Percentiles rank a stretch among this genome's conserved stretches.
phyloP scores from a whole-genome alignment of 53 echinoderm and acorn worm species.

The Holothuria leucospilota region DNA sequence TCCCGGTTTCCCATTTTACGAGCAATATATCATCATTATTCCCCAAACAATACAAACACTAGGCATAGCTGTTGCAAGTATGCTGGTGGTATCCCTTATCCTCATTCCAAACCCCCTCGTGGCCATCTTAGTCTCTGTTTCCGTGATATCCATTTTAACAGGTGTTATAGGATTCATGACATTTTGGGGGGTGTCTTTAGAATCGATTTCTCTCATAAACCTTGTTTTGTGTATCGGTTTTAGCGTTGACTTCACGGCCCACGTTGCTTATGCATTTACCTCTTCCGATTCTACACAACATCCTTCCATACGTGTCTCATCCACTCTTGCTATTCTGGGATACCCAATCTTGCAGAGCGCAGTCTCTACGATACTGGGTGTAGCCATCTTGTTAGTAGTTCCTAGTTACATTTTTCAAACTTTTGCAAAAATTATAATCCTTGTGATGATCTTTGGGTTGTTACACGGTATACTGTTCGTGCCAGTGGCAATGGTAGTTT shows the following conservation, averaged over 20 bases:
- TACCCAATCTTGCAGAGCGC: conserved; percentile 87
- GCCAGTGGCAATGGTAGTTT: conserved; percentile 42
- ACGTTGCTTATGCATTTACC: conserved; percentile 83
- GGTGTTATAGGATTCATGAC: conserved; percentile 89
- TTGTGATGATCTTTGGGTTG: conserved; percentile 79
- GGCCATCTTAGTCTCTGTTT: conserved; percentile 71
- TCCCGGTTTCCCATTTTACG: conserved; percentile 73
- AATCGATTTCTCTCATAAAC: conserved; percentile 84
- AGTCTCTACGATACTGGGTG: conserved; percentile 77
- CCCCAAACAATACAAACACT: conserved; percentile 80
- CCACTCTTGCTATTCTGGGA: conserved; percentile 58
- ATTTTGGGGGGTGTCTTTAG: conserved; percentile 74
- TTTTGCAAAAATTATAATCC: conserved; percentile 90
- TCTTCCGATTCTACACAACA: background rate
- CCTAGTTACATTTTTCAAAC: conserved; percentile 80
- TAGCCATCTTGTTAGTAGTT: conserved; percentile 48
- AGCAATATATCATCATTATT: conserved; percentile 75
- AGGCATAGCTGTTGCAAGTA: conserved; percentile 72
- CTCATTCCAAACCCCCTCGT: conserved; percentile 86
- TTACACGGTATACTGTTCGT: conserved; percentile 82
- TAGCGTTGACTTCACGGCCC: conserved; percentile 90
- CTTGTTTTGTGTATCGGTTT: conserved; percentile 91
- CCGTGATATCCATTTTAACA: conserved; percentile 70
- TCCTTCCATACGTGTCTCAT: background rate
- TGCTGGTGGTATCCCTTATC: conserved; percentile 78